Evolutionary conservation across 2,888 invertebrate genomes (phyloP).

Genomic region (Callyntrura guangdongensis): DNA sequence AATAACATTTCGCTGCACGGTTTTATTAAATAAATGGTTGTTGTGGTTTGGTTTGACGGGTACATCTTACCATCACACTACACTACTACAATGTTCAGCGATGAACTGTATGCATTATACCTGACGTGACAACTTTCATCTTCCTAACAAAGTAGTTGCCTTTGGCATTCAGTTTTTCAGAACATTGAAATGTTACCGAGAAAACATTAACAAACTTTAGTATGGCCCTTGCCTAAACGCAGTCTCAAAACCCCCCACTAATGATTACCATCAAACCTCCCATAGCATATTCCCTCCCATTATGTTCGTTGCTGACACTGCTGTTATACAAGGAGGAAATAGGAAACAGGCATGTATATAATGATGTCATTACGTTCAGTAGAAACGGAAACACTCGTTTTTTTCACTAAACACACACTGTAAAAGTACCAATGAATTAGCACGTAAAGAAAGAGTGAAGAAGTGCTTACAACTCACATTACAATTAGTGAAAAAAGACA

Average conservation of each 20-base stretch:
- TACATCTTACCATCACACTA: not conserved
- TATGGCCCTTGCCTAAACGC: too few species aligned
- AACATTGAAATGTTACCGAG: too few species aligned
- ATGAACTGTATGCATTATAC: too few species aligned
- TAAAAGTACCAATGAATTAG: too few species aligned
- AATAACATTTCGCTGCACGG: not conserved
- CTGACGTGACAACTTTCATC: too few species aligned
- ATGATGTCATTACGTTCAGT: slow-evolving; percentile 33
- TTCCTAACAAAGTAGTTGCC: too few species aligned
- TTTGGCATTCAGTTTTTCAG: too few species aligned
- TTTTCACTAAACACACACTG: not conserved
- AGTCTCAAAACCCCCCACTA: too few species aligned
- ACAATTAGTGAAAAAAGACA: too few species aligned
- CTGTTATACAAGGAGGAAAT: not conserved
- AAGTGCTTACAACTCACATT: not conserved
- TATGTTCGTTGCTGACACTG: too few species aligned
- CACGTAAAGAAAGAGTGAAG: not conserved
- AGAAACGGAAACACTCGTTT: slow-evolving; percentile 14
- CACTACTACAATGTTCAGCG: too few species aligned
- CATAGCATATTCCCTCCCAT: not conserved
- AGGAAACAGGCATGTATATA: not conserved
- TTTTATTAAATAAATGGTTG: not conserved
- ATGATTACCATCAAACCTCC: not conserved
- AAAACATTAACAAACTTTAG: too few species aligned
- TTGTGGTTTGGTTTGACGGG: not conserved